Evolutionary conservation across 2,113 vertebrate genomes (phyloP).

Genomic region (Gorsachius goisagi): DNA sequence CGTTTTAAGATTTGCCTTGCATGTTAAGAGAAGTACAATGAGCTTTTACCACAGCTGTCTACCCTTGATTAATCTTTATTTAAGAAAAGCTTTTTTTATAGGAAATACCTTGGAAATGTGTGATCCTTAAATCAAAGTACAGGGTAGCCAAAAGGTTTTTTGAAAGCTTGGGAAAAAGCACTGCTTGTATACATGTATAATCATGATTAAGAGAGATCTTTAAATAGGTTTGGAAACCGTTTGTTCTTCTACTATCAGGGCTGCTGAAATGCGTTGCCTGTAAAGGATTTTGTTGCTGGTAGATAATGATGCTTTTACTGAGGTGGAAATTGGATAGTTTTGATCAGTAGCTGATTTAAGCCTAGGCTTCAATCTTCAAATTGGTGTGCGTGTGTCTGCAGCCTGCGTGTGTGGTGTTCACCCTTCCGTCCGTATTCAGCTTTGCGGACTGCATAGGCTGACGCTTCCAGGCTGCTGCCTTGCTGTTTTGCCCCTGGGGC

Average conservation of each 20-base stretch:
- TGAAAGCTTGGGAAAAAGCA: neutral
- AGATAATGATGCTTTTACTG: neutral
- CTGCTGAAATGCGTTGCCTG: neutral
- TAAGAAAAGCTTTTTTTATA: slow-evolving; percentile 30
- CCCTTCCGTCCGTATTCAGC: neutral
- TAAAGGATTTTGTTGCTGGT: neutral
- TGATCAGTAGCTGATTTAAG: neutral
- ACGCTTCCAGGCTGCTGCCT: neutral
- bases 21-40: neutral
- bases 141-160: neutral
- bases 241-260: neutral
- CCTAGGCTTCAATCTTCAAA: neutral
- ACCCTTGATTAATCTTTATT: neutral
- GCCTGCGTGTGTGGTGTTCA: rapidly evolving
- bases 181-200: neutral
- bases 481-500: neutral
- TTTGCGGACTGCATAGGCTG: rapidly evolving
- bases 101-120: neutral
- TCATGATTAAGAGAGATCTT: neutral
- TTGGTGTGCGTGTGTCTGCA: neutral
- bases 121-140: slow-evolving; percentile 4
- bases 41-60: neutral
- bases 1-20: neutral
- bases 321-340: neutral
- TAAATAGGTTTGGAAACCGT: neutral